A percentile compares a stretch with the other conserved stretches of the same genome.
These are phyloP conservation scores for Pelobates cultripes DNA, from an alignment of 2,797 vertebrate genomes.

Conservation along the genomic window DNA sequence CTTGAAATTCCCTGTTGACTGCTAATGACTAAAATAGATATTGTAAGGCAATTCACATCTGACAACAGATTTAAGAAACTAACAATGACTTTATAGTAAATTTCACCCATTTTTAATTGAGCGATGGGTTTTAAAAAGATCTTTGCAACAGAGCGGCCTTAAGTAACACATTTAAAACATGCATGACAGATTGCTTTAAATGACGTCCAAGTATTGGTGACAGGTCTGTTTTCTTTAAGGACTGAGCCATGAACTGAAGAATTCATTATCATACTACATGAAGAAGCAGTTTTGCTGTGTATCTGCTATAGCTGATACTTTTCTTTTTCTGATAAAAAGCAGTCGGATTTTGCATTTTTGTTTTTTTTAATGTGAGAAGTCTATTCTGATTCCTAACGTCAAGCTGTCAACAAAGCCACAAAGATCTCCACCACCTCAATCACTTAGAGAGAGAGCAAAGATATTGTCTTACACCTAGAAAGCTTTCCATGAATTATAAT, in stretches of 20 bases:
- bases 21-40: not conserved
- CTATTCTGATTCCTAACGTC: slow-evolving; percentile 30
- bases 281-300: slow-evolving; percentile 3
- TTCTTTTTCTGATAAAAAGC: slow-evolving; percentile 26
- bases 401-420: slow-evolving; percentile 39
- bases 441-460: slow-evolving; percentile 10
- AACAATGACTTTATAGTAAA: slow-evolving; percentile 19
- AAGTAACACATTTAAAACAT: slow-evolving; percentile 7
- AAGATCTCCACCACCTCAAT: slow-evolving; percentile 19
- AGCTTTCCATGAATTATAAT: slow-evolving; percentile 1
- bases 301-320: not conserved
- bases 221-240: slow-evolving; percentile 30
- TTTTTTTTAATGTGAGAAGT: slow-evolving; percentile 37
- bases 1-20: too few relatives aligned
- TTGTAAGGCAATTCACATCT: not conserved
- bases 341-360: not conserved
- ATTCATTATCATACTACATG: slow-evolving; percentile 30
- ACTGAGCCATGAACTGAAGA: slow-evolving; percentile 16
- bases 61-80: not conserved
- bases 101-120: slow-evolving; percentile 13
- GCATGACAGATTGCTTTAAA: slow-evolving; percentile 27
- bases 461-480: slow-evolving; percentile 22
- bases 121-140: slow-evolving; percentile 8
- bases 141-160: slow-evolving; percentile 25
- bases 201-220: not conserved